phyloP scores from a whole-genome alignment of 2,888 invertebrate species.

The Athripsodes cinereus region DNA sequence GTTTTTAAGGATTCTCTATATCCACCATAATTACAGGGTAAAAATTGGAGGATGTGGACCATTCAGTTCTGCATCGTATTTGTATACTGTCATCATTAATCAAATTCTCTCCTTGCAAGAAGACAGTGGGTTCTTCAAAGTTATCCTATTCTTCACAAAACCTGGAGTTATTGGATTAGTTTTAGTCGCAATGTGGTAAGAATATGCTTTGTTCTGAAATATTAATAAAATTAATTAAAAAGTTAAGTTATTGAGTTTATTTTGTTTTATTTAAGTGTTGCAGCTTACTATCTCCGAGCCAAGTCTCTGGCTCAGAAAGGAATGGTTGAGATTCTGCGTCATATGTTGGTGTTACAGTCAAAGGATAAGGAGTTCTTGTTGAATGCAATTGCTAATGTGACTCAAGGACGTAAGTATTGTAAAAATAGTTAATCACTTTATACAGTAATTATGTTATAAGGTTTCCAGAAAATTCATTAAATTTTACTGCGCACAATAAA shows the following conservation, averaged over 20 bases:
- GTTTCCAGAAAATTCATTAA: not conserved
- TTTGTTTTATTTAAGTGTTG: constrained; percentile 40
- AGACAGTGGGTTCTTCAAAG: constrained; percentile 40
- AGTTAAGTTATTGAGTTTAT: no score
- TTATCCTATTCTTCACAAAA: constrained; percentile 46
- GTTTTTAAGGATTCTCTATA: no score
- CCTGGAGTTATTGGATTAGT: constrained; percentile 58
- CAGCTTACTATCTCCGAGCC: constrained; percentile 58
- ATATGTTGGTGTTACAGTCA: constrained; percentile 60
- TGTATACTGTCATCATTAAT: constrained; percentile 50
- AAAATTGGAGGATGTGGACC: constrained; percentile 58
- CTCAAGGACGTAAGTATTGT: constrained; percentile 51
- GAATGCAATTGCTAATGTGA: constrained; percentile 53
- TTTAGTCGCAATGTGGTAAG: constrained; percentile 55
- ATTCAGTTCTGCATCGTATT: constrained; percentile 49
- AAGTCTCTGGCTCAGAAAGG: constrained; percentile 54
- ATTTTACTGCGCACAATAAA: no score
- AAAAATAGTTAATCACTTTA: no score
- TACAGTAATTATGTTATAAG: not conserved
- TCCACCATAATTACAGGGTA: constrained; percentile 50
- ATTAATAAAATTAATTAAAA: not conserved
- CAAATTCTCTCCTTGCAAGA: constrained; percentile 48
- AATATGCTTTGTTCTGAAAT: constrained; percentile 8
- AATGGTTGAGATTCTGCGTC: constrained; percentile 55
- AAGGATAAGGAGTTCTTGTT: constrained; percentile 67